Conservation (phyloP, 2,113 vertebrate genomes). For the Poecilia latipinna region DNA sequence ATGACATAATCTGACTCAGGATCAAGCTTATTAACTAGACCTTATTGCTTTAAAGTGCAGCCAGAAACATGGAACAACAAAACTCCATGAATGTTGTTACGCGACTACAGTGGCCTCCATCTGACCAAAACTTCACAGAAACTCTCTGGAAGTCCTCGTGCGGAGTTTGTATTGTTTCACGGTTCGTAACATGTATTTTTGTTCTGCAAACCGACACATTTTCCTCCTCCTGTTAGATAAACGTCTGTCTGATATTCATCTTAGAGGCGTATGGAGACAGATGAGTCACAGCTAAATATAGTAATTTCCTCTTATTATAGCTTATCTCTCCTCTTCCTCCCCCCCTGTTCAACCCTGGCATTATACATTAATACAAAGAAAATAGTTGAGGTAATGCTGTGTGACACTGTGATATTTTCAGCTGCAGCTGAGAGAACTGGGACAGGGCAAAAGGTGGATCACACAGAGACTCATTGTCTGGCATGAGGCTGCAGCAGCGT, state of each 20-base stretch:
- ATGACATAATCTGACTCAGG: background rate
- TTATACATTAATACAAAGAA: constrained; percentile 47
- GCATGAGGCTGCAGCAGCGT: constrained; percentile 41
- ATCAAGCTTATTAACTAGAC: too few relatives aligned
- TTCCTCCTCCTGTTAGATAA: constrained; percentile 17
- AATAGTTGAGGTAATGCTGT: constrained; percentile 49
- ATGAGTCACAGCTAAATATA: constrained; percentile 5
- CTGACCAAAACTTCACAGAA: background rate
- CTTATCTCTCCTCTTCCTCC: background rate
- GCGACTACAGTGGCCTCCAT: background rate
- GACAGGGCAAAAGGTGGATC: constrained; percentile 38
- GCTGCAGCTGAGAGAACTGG: constrained; percentile 36
- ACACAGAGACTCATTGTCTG: constrained; percentile 57
- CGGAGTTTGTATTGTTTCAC: constrained; percentile 51
- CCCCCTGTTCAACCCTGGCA: constrained; percentile 25
- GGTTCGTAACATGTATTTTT: constrained; percentile 46
- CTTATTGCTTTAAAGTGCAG: background rate
- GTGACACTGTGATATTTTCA: constrained; percentile 58
- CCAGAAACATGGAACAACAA: background rate
- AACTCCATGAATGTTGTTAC: background rate
- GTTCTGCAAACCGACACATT: constrained; percentile 28
- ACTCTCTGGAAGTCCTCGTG: background rate
- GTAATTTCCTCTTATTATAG: constrained; percentile 12
- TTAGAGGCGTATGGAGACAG: constrained; percentile 10
- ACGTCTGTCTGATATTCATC: constrained; percentile 23